These are phyloP conservation scores for Amazona vittata DNA, from an alignment of 2,113 vertebrate species.

Conservation along the genomic window DNA sequence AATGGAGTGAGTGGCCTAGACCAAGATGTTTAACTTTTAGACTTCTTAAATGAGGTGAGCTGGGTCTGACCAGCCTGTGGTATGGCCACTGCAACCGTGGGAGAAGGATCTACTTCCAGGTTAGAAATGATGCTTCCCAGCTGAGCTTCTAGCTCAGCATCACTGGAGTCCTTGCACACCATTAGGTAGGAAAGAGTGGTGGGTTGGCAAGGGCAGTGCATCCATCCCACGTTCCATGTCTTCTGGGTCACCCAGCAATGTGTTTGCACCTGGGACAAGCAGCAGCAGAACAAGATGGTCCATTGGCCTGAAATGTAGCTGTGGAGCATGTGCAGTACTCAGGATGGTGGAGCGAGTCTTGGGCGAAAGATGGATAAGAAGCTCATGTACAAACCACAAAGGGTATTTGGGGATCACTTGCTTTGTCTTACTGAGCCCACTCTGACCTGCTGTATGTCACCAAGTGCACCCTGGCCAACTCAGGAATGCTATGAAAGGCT, in stretches of 20 bases:
- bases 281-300: not conserved
- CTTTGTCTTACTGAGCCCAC: not conserved
- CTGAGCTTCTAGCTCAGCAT: not conserved
- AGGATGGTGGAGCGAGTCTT: accelerated
- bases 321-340: not conserved
- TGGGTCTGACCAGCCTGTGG: not conserved
- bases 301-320: not conserved
- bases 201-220: not conserved
- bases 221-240: not conserved
- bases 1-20: not conserved
- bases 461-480: not conserved
- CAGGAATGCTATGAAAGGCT: not conserved
- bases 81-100: not conserved
- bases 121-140: not conserved
- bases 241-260: not conserved
- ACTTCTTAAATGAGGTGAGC: not conserved
- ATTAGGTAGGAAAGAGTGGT: not conserved
- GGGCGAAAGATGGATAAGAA: not conserved
- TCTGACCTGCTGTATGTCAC: not conserved
- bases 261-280: not conserved
- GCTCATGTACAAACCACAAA: not conserved
- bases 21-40: not conserved
- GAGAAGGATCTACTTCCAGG: not conserved
- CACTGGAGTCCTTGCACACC: not conserved
- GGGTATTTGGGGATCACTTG: not conserved